Percentiles rank a stretch among this genome's conserved stretches.
Conservation (phyloP, 2,113 vertebrate genomes). For the Gobius niger region DNA sequence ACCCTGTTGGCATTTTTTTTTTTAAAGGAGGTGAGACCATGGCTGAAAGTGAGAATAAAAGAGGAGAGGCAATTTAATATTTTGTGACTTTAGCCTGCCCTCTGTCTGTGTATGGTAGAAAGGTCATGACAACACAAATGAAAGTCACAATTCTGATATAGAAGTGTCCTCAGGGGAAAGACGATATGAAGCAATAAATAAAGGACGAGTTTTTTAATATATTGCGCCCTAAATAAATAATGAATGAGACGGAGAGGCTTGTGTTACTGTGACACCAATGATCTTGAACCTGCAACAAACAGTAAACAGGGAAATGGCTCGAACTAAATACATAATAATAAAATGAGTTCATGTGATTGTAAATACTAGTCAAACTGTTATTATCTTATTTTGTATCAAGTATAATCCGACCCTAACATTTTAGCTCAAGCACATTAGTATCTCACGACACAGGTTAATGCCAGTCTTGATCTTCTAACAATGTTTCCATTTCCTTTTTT, state of each 20-base stretch:
- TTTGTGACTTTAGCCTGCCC: background rate
- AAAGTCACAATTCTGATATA: conserved; percentile 1
- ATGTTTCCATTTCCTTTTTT: too few relatives aligned
- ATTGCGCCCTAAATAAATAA: background rate
- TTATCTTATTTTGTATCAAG: too few relatives aligned
- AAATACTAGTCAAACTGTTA: too few relatives aligned
- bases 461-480: too few relatives aligned
- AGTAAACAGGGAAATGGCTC: background rate
- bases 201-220: background rate
- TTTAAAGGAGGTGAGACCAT: background rate
- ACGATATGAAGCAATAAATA: conserved; percentile 3
- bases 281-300: conserved; percentile 2
- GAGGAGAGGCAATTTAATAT: background rate
- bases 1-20: background rate
- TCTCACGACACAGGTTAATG: too few relatives aligned
- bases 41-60: background rate
- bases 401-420: too few relatives aligned
- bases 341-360: background rate
- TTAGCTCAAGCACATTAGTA: too few relatives aligned
- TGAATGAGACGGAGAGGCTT: background rate
- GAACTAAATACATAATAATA: background rate
- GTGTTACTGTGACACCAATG: background rate
- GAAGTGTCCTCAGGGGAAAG: background rate
- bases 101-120: background rate
- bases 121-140: background rate